Base-by-base conservation (phyloP, 2,888 invertebrate species). In the Lapara coniferarum region DNA sequence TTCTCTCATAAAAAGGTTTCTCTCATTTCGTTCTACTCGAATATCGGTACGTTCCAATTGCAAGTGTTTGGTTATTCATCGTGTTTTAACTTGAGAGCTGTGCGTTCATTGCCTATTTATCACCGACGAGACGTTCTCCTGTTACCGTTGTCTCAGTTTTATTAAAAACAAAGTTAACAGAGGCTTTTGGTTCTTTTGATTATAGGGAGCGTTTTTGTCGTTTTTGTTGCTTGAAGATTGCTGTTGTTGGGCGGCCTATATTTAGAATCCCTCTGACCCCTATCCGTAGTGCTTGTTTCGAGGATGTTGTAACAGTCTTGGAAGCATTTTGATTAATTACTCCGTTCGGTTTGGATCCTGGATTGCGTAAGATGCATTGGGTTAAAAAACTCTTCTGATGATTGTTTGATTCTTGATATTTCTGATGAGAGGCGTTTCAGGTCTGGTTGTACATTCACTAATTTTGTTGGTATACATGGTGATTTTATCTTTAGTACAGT, bases 1-100 rank as follows among this genome's bases (percentile, higher is more conserved):
- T 49, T 63, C 63, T 57, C 57, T 49, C 46, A 63, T 63, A 49
- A 63, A 63, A 63, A 63, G 49, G 63, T 63, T 49, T 63, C 63
- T 49, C 63, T 49, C 19, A 63, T 63, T 63, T 63, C 55, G 55
- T 19, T 55, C 19, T 44, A 16, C 59, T 19, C 49, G 46, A 63
- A 46, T 63, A 63, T 63, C 49, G 49, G 14, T 10, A 46, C 49
- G 46, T 63, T 63, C 63, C 63, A 63, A 63, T 63, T 63, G 63
- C 49, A 44, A 59, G 46, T 63, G 63, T 63, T 63, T 63, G 63
- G 19, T 63, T 63, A 63, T 63, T 63, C 63, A 63, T 49, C 46
- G 49, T 49, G 63, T 49, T 63, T 55, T 63, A 63, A 63, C 63
- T 46, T 49, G 49, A 63, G 46, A 63, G 12, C 63, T 19, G 19